Base-by-base conservation (phyloP, 2,888 invertebrate species). In the Himalopsyche anomala region DNA sequence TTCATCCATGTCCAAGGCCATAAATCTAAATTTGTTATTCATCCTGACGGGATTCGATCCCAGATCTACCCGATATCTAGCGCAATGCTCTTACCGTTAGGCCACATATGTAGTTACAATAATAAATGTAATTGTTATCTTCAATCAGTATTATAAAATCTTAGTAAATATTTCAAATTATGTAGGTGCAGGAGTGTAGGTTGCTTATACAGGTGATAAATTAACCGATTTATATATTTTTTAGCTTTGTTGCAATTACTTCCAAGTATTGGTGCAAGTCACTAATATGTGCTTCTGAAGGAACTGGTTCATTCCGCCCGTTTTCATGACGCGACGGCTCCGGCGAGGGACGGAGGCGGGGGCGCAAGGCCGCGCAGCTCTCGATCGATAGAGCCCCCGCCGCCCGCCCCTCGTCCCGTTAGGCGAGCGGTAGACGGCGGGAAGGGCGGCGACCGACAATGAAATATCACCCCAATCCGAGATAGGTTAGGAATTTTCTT, bases 351-450 rank as follows among this genome's bases (percentile, higher is more conserved):
- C 54, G 38, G 40, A 84, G 55, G 74, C 17, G 82, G 86, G 82
- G 87, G 74, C 55, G 87, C 88, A 88, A 88, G 88, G 88, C 85
- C 88, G 84, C 85, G 40, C 36, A 54, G 36, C 82, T 45, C 45
- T 81, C 79, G 86, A 85, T 85, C 87, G 88, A 88, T 88, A 87
- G 45, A 36, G 54, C 55, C 84, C 83, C 81, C 80, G 82, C 82
- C 80, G 74, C 84, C 55, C 62, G 54, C 38, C 55, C 83, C 28
- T 28, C 28, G 79, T 38, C 83, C 85, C 81, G 19, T 79, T 51
- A 4, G 2, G n/a, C 19, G 36, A 3, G 56, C 62, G 19, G 6
- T 19, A 19, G 19, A 19, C 62, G 80, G 11, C 40, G 80, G 28
- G 17, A 80, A 80, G 38, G 80, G 80, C 80, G 80, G 80, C 40